Base-by-base conservation (phyloP, 2,797 vertebrate genomes). In the Myotis daubentonii region DNA sequence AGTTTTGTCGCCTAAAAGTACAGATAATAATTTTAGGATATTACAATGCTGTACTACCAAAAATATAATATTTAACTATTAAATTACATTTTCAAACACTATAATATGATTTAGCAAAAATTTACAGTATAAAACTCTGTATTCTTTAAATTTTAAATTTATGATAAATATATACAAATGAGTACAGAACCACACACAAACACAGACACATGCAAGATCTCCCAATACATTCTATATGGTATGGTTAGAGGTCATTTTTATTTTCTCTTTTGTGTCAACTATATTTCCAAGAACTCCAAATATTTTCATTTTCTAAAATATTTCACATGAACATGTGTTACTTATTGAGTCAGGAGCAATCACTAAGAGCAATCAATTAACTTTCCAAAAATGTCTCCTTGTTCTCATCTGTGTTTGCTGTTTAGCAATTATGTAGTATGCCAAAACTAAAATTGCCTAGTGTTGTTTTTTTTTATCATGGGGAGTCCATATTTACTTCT, bases 361-460 rank as follows among this genome's bases (percentile, higher is more conserved):
- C 13, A 38, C 68, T 76, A 84, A 94, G 49, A 92, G 19, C 9
- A 68, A 84, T 78, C 51, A 92, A 90, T 80, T 90, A 53, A 83
- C 28, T 96, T 93, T 72, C 49, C 60, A 25, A 83, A 93, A 53
- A 68, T 89, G 3, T 51, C 38, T 83, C 47, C 94, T 83, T 84
- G 17, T 83, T 93, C 65, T 89, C 41, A 60, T 79, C 41, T 80
- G 74, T 94, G 72, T 94, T 89, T 88, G 38, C 47, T 79, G 30
- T 72, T 95, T n/a, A 33, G 66, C 23, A 93, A 70, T 78, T 88
- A 80, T 28, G 8, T 20, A 41, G 47, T 19, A 78, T 70, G 86
- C 78, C 93, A 94, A 93, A 92, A 83, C 33, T 75, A 80, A 92
- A 97, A 95, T 87, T 89, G 19, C 78, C 70, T 81, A 15, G 17